Evolutionary conservation across 2,797 vertebrate genomes (phyloP).

Genomic region (Mus spretus): DNA sequence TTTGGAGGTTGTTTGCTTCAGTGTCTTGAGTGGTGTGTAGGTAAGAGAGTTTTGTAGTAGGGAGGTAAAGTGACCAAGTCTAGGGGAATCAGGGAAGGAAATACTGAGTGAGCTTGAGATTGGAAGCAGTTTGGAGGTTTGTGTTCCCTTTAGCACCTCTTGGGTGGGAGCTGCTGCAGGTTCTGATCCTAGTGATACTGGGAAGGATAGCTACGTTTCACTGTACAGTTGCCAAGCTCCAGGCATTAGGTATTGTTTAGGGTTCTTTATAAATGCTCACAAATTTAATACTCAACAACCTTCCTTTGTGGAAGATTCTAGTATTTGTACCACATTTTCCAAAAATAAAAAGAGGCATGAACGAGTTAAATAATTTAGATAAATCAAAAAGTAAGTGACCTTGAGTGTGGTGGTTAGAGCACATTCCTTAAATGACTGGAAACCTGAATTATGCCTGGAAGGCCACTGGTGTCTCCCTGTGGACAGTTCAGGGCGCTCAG

Average conservation of each 20-base stretch:
- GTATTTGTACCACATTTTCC: neutral
- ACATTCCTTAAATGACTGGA: neutral
- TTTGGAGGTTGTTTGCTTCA: neutral
- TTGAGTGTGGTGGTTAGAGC: neutral
- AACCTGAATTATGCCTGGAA: neutral
- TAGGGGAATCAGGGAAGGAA: neutral
- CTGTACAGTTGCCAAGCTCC: neutral
- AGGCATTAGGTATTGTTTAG: neutral
- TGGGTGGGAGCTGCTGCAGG: neutral
- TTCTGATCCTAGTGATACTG: neutral
- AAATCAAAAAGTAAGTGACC: slow-evolving; percentile 9
- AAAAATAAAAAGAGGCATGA: neutral
- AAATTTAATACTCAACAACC: neutral
- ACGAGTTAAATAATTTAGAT: slow-evolving; percentile 20
- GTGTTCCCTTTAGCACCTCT: neutral
- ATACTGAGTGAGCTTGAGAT: neutral
- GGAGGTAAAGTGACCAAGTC: neutral
- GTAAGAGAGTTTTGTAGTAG: neutral
- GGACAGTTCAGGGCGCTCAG: neutral
- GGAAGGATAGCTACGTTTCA: neutral
- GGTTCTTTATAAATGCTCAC: neutral
- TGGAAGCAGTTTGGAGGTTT: neutral
- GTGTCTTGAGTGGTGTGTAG: neutral
- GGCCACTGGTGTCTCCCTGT: neutral
- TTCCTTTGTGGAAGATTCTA: neutral